Conservation (phyloP, 2,797 vertebrate genomes). For the Mallotus villosus region DNA sequence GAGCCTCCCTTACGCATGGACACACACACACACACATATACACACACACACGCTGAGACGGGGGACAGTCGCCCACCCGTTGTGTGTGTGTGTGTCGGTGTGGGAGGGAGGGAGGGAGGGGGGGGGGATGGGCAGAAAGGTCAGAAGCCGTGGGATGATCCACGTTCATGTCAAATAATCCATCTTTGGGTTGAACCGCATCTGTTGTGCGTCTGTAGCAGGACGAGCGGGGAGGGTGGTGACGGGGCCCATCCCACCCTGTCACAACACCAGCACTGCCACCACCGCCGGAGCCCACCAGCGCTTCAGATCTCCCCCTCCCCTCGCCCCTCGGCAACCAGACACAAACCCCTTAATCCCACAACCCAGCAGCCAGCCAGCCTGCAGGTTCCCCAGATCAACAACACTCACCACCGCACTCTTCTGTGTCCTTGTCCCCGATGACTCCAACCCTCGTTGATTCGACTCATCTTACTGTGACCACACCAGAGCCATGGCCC, state of each 20-base stretch:
- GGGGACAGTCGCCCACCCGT: constrained; percentile 51
- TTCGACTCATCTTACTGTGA: not conserved
- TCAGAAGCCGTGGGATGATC: constrained; percentile 78
- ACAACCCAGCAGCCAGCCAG: constrained; percentile 67
- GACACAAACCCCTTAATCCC: constrained; percentile 77
- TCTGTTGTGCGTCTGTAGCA: constrained; percentile 72
- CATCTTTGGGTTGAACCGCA: constrained; percentile 65
- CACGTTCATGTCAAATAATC: constrained; percentile 76
- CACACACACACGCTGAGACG: constrained; percentile 59
- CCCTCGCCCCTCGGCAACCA: constrained; percentile 60
- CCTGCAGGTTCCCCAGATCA: constrained; percentile 68
- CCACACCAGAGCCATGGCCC: not conserved
- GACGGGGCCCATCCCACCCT: constrained; percentile 46
- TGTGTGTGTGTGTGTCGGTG: constrained; percentile 34
- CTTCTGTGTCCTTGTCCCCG: constrained; percentile 16
- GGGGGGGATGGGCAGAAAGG: constrained; percentile 63
- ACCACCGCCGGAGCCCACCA: not conserved
- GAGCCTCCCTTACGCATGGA: constrained; percentile 42
- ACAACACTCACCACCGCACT: constrained; percentile 53
- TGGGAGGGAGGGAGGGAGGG: constrained; percentile 31
- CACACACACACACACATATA: constrained; percentile 46
- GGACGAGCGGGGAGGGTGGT: constrained; percentile 29
- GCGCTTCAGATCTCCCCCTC: constrained; percentile 41
- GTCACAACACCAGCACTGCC: not conserved
- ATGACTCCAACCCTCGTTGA: constrained; percentile 40